phyloP scores from a whole-genome alignment of 2,113 vertebrate genomes.

The Sula dactylatra region DNA sequence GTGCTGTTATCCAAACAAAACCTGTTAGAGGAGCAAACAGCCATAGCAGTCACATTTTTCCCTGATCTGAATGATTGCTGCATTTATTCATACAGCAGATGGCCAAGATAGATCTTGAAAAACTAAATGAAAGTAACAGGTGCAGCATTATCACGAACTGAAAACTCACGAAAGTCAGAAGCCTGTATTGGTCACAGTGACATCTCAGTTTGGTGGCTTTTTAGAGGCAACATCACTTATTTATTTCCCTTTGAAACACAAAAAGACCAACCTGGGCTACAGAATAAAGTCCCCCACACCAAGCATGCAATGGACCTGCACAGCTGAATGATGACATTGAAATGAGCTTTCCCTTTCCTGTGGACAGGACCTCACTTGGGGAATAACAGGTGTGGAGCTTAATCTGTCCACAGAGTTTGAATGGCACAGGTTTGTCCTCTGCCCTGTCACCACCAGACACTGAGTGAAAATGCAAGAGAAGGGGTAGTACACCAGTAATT shows the following conservation, averaged over 20 bases:
- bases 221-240: background rate
- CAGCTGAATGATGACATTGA: background rate
- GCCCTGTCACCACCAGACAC: background rate
- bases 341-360: background rate
- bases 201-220: background rate
- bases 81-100: background rate
- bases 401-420: background rate
- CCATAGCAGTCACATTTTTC: background rate
- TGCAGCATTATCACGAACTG: background rate
- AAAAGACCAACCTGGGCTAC: background rate
- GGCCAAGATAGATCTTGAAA: background rate
- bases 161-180: background rate
- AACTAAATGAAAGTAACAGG: background rate
- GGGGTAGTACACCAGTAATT: background rate
- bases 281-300: background rate
- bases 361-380: background rate
- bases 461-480: background rate
- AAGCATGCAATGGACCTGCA: background rate
- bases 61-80: background rate
- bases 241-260: background rate
- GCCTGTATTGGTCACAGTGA: background rate
- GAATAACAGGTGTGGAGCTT: background rate
- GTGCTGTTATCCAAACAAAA: background rate
- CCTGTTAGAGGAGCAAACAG: background rate
- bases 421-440: background rate